These are phyloP conservation scores for Apis cerana DNA, from an alignment of 1,140 invertebrate genomes.

Conservation along the genomic window DNA sequence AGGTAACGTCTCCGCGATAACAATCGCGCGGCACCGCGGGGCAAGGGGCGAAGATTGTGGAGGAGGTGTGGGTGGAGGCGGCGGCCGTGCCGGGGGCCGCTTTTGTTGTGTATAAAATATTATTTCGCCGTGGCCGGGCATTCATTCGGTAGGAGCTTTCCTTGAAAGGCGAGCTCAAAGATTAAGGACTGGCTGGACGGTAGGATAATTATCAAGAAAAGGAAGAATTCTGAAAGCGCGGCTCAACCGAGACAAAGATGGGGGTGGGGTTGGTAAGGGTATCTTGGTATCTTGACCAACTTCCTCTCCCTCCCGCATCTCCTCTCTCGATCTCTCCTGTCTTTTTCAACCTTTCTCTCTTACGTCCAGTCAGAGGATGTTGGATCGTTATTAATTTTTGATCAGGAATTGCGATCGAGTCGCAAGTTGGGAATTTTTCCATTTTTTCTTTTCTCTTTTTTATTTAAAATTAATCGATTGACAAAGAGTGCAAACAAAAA, in stretches of 20 bases:
- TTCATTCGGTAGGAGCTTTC: conserved; percentile 72
- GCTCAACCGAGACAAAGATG: conserved; percentile 68
- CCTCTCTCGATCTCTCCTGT: background rate
- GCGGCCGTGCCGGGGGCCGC: conserved; percentile 49
- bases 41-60: conserved; percentile 33
- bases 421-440: too few species aligned
- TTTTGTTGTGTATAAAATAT: conserved; percentile 75
- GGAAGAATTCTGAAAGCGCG: conserved; percentile 70
- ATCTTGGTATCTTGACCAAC: conserved; percentile 24
- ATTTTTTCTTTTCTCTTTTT: background rate
- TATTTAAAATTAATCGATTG: background rate
- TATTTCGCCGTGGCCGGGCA: conserved; percentile 70
- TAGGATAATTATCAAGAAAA: conserved; percentile 75
- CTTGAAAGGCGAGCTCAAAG: conserved; percentile 72
- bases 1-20: conserved; percentile 70
- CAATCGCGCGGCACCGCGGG: conserved; percentile 63
- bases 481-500: too few species aligned
- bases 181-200: conserved; percentile 72
- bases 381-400: background rate
- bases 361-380: background rate
- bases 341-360: background rate
- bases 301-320: background rate
- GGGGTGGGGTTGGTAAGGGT: background rate
- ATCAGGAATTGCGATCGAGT: too few species aligned
- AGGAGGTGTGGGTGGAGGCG: conserved; percentile 50